A percentile compares a stretch with the other conserved stretches of the same genome.
phyloP scores from a whole-genome alignment of 2,797 vertebrate genomes.

The Oreochromis grahami region DNA sequence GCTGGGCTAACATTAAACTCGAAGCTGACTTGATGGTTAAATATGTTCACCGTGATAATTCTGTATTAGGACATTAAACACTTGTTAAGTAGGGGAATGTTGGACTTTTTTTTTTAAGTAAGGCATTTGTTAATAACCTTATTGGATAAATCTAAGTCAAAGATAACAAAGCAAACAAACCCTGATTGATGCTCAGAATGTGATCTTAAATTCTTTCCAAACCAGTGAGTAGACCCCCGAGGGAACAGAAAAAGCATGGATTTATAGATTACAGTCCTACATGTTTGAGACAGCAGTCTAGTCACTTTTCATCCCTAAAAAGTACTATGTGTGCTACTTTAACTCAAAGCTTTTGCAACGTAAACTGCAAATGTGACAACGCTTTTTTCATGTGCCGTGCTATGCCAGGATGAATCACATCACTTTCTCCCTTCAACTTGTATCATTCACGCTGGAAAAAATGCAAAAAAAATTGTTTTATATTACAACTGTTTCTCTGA shows the following conservation, averaged over 20 bases:
- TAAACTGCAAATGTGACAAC: not conserved
- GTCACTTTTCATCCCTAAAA: not conserved
- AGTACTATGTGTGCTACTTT: not conserved
- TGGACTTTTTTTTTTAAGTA: not conserved
- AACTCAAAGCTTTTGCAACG: not conserved
- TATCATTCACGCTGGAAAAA: not conserved
- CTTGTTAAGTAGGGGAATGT: conserved; percentile 3
- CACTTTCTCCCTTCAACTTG: not conserved
- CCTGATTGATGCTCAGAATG: not conserved
- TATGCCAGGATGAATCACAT: not conserved
- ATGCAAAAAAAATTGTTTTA: not conserved
- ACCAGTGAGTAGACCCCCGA: not conserved
- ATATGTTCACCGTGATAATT: conserved; percentile 37
- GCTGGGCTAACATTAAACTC: conserved; percentile 42
- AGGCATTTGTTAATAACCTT: not conserved
- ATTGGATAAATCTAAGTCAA: not conserved
- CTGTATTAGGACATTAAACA: conserved; percentile 35
- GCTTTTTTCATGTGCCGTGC: not conserved
- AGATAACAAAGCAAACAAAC: not conserved
- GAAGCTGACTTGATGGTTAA: conserved; percentile 37
- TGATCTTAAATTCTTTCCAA: not conserved
- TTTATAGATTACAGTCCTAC: not conserved
- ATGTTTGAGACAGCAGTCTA: not conserved
- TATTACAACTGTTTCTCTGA: not conserved
- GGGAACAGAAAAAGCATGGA: not conserved